Evolutionary conservation across 1,140 invertebrate species (phyloP).

Genomic region (Bombus difficillimus): DNA sequence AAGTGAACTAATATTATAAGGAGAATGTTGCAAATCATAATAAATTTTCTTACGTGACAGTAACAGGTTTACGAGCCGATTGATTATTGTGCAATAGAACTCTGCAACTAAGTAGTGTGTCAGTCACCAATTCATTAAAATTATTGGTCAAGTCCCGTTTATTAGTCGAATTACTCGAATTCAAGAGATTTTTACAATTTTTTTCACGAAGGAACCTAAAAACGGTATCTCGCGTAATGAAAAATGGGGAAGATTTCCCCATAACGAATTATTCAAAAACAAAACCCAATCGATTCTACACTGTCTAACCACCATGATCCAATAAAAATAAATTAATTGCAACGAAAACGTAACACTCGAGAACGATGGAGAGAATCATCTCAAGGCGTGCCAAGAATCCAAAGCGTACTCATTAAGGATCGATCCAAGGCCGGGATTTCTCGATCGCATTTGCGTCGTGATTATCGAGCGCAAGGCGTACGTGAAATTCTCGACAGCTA

Average conservation of each 20-base stretch:
- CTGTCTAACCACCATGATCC: neutral
- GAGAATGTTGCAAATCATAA: too few relatives aligned
- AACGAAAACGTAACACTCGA: neutral
- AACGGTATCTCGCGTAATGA: neutral
- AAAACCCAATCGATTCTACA: neutral
- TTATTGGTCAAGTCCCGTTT: too few relatives aligned
- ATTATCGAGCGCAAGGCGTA: conserved; percentile 24
- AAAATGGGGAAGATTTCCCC: neutral
- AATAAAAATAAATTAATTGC: neutral
- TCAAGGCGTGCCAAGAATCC: neutral
- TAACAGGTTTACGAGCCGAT: too few relatives aligned
- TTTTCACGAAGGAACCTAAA: too few relatives aligned
- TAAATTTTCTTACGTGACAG: too few relatives aligned
- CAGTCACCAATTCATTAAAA: too few relatives aligned
- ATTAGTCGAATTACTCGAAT: too few relatives aligned
- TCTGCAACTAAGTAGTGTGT: too few relatives aligned
- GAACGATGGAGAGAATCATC: neutral
- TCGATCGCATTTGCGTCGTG: conserved; percentile 34
- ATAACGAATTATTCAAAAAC: neutral
- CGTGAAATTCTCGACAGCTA: conserved; percentile 45
- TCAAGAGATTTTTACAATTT: too few relatives aligned
- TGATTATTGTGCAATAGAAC: too few relatives aligned
- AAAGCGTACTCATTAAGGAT: conserved; percentile 3
- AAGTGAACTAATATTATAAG: too few relatives aligned
- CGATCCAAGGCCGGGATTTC: conserved; percentile 5